Evolutionary conservation across 2,888 invertebrate species (phyloP).

Genomic region (Gordius sp.): DNA sequence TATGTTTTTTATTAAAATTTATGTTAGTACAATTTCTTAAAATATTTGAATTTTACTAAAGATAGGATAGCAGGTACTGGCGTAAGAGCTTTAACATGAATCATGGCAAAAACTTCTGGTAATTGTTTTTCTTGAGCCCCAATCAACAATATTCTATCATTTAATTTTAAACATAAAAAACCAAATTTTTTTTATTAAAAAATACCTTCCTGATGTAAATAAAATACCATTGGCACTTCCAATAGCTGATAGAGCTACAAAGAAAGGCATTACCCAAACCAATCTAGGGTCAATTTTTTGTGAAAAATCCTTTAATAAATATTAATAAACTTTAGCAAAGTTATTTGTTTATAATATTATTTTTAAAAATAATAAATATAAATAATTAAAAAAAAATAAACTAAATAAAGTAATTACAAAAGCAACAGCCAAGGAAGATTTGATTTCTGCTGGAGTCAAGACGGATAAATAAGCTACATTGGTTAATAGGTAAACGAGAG

Average conservation of each 20-base stretch:
- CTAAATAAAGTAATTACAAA: no score
- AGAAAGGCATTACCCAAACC: slow-evolving; percentile 46
- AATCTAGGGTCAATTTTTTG: slow-evolving; percentile 1
- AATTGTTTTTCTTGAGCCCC: slow-evolving; percentile 85
- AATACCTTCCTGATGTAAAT: slow-evolving; percentile 43
- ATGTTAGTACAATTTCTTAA: no score
- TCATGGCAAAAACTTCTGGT: slow-evolving; percentile 82
- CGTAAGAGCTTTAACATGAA: slow-evolving; percentile 54
- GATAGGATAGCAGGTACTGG: slow-evolving; percentile 69
- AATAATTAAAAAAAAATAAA: no score
- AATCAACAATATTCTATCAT: slow-evolving; percentile 52
- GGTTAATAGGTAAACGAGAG: slow-evolving; percentile 69
- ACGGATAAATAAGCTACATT: slow-evolving; percentile 92
- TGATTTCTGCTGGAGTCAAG: slow-evolving; percentile 60
- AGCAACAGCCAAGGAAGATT: slow-evolving; percentile 77
- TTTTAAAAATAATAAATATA: no score
- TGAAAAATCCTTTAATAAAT: slow-evolving; percentile 13
- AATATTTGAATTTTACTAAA: slow-evolving; percentile 10
- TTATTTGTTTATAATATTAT: no score
- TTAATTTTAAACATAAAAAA: neutral
- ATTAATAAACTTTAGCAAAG: no score
- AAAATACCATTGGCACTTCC: slow-evolving; percentile 71
- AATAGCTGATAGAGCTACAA: slow-evolving; percentile 75
- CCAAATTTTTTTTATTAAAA: neutral
- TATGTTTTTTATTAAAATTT: no score